Conservation (phyloP, 2,113 vertebrate species). For the Chloroceryle aenea region DNA sequence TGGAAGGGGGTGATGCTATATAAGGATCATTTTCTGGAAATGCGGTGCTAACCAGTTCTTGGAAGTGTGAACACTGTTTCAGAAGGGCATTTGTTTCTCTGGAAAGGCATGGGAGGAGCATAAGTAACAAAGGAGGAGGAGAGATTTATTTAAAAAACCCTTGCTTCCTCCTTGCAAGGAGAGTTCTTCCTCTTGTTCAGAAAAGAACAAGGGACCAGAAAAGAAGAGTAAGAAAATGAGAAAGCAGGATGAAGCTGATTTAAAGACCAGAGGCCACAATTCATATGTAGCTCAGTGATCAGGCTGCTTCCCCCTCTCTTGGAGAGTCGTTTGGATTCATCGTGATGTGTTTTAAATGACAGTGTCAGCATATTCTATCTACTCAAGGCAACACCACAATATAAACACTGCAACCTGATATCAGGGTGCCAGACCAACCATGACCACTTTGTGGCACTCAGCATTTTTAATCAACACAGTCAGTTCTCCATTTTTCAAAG, state of each 20-base stretch:
- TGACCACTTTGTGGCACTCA: neutral
- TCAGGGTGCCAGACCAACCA: neutral
- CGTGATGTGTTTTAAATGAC: neutral
- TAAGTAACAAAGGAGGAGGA: neutral
- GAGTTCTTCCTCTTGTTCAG: neutral
- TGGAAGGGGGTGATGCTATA: neutral
- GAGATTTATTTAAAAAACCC: neutral
- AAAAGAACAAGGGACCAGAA: neutral
- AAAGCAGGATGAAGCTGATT: neutral
- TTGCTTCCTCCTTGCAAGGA: neutral
- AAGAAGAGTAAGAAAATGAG: neutral
- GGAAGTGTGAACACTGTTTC: neutral
- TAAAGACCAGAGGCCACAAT: neutral
- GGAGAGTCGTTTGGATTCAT: neutral
- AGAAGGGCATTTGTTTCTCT: neutral
- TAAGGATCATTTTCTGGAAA: neutral
- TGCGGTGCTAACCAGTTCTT: neutral
- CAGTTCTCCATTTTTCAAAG: neutral
- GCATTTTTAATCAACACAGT: neutral
- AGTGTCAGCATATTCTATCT: neutral
- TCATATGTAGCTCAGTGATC: neutral
- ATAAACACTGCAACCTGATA: neutral
- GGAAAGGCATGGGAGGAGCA: neutral
- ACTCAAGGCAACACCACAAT: neutral
- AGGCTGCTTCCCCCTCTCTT: neutral